phyloP scores from a whole-genome alignment of 2,113 vertebrate genomes.

The Ariopsis seemanni region DNA sequence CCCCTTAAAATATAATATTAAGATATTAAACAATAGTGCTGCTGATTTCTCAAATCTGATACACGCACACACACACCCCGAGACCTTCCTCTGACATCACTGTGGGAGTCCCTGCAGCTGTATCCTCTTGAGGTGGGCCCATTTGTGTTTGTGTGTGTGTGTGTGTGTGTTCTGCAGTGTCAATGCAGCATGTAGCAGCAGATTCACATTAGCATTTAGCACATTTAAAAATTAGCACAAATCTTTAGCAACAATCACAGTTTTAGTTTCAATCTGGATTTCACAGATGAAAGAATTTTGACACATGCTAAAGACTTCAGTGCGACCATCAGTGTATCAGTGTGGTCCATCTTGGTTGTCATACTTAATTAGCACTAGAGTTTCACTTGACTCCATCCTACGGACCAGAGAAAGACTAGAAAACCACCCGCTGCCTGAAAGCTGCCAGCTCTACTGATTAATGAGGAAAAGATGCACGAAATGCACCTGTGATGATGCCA shows the following conservation, averaged over 20 bases:
- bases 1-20: background rate
- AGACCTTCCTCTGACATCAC: slow-evolving; percentile 45
- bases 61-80: background rate
- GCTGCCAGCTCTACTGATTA: background rate
- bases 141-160: slow-evolving; percentile 25
- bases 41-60: background rate
- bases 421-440: background rate
- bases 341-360: slow-evolving; percentile 15
- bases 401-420: background rate
- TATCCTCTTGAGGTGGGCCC: slow-evolving; percentile 31
- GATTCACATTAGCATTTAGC: slow-evolving; percentile 14
- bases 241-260: slow-evolving; percentile 20
- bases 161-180: slow-evolving; percentile 32
- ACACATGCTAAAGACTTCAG: slow-evolving; percentile 32
- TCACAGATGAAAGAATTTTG: slow-evolving; percentile 28
- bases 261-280: slow-evolving; percentile 31
- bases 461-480: background rate
- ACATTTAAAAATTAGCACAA: slow-evolving; percentile 32
- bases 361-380: slow-evolving; percentile 29
- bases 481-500: background rate
- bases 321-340: background rate
- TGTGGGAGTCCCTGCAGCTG: slow-evolving; percentile 41
- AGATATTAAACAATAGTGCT: background rate
- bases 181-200: slow-evolving; percentile 11
- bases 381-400: background rate